Evolutionary conservation across 2,888 invertebrate genomes (phyloP), one percentile per base, ranked within the genome.

Genomic region (Barypeithes pellucidus): DNA sequence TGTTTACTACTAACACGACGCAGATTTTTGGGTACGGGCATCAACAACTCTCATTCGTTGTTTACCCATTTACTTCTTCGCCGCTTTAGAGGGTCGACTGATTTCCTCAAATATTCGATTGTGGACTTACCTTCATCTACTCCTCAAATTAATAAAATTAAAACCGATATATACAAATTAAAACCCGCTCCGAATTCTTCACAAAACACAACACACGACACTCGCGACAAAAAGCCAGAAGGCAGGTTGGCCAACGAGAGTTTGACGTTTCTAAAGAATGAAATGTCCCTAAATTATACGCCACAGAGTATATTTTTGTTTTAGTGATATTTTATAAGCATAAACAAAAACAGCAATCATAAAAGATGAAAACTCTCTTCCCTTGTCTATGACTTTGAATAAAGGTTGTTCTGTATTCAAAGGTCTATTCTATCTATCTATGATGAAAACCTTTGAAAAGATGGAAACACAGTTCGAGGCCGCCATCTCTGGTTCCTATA

Each of bases 81-180:
- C 45, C 41, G 60, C 67, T 59, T 67, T 67, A 36, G 36, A 12
- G 18, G 22, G 12, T 43, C 3, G 14, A 33, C 39, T 8, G 14
- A 3, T 57, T 20, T 66, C 65, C 45, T 36, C 43, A 63, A 33
- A 43, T 33, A 54, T 18, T 18, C 18, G n/a, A 12, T n/a, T 29
- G 14, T 43, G 50, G 18, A 62, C 77, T 81, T 82, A 85, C 85
- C 85, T 85, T 85, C 85, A 85, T 85, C 85, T 85, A 85, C 84
- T 83, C 81, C 84, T 82, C 78, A 81, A 80, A 82, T 82, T 80
- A 77, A 80, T 80, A 78, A 79, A 81, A 80, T 81, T 81, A 80
- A 78, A 79, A 80, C 72, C 80, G 82, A 83, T 84, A 84, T 83
- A 81, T 83, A 82, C 82, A 81, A 82, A 82, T 81, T 81, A 81